Evolutionary conservation across 2,888 invertebrate genomes (phyloP).

Genomic region (Agapostemon virescens): DNA sequence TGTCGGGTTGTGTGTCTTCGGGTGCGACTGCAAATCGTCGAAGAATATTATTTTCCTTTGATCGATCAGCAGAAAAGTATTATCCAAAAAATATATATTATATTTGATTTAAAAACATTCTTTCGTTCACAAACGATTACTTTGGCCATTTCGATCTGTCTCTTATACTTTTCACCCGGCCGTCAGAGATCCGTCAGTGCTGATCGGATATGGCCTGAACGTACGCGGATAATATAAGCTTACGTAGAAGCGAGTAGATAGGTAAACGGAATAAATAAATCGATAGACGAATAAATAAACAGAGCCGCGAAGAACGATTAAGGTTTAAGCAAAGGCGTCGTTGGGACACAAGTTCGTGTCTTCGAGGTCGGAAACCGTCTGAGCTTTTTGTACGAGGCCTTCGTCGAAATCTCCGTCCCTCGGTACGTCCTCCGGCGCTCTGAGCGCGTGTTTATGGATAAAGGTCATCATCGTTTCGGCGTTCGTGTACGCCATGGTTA

Average conservation of each 20-base stretch:
- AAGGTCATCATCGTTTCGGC: conserved; percentile 83
- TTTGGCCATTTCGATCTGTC: neutral
- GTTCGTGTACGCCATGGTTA: conserved; percentile 87
- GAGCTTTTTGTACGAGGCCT: conserved; percentile 80
- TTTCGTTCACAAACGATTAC: neutral
- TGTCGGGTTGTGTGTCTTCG: neutral
- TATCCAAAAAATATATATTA: neutral
- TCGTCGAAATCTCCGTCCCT: conserved; percentile 82
- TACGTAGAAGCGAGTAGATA: neutral
- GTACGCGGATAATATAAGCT: neutral
- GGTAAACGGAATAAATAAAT: conserved; percentile 1
- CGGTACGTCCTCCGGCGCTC: conserved; percentile 82
- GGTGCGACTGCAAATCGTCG: neutral
- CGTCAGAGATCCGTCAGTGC: neutral
- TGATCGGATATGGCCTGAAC: neutral
- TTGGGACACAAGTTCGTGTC: conserved; percentile 81
- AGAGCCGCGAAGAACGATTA: neutral
- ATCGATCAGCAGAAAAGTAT: neutral
- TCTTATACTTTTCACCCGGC: neutral
- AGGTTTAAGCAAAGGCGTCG: neutral
- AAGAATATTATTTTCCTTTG: neutral
- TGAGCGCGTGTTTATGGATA: conserved; percentile 84
- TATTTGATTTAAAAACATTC: conserved; percentile 1
- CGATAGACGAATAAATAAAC: neutral
- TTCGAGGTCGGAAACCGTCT: conserved; percentile 79